Evolutionary conservation across 2,797 vertebrate species (phyloP).

Genomic region (Hipposideros larvatus): DNA sequence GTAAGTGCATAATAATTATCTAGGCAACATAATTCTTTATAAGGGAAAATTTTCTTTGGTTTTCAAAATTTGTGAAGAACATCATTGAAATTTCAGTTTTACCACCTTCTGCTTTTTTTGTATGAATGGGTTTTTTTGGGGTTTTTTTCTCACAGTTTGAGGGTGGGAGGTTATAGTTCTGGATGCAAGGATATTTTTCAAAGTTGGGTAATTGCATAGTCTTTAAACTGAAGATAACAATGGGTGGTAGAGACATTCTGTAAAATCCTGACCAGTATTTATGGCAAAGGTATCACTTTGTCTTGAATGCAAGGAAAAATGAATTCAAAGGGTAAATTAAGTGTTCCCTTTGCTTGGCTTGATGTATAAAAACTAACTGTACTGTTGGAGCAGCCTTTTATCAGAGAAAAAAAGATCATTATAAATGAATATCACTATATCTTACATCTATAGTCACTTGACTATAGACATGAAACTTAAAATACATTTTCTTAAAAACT

Average conservation of each 20-base stretch:
- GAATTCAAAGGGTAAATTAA: background rate
- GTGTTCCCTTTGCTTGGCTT: background rate
- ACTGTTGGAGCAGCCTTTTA: constrained; percentile 34
- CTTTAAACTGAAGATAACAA: constrained; percentile 28
- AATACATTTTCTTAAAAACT: background rate
- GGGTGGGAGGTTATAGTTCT: constrained; percentile 42
- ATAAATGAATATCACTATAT: background rate
- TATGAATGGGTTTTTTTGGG: constrained; percentile 11
- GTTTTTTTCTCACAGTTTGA: background rate
- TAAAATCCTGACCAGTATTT: background rate
- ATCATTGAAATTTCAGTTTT: constrained; percentile 45
- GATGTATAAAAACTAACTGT: background rate
- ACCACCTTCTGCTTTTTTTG: constrained; percentile 54
- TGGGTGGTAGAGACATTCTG: constrained; percentile 43
- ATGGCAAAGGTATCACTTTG: background rate
- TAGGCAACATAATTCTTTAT: background rate
- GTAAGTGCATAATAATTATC: background rate
- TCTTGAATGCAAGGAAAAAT: constrained; percentile 45
- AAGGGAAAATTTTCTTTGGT: background rate
- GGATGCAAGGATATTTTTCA: constrained; percentile 39
- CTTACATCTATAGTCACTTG: background rate
- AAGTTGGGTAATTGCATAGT: constrained; percentile 27
- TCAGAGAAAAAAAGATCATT: background rate
- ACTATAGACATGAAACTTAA: background rate
- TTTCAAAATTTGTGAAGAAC: constrained; percentile 16